Evolutionary conservation across 2,888 invertebrate genomes (phyloP).

Genomic region (Platerodrilus igneus): DNA sequence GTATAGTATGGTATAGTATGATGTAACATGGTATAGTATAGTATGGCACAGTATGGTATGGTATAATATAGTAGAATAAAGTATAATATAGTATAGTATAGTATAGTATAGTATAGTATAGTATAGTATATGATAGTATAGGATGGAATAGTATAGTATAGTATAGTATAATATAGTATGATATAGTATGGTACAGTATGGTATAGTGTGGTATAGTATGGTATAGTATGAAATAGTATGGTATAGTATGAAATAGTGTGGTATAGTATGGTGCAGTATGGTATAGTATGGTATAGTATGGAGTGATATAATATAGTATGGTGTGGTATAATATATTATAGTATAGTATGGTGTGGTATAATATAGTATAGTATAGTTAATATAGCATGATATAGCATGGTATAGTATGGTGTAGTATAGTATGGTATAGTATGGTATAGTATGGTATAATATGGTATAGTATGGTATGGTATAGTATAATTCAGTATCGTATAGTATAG

Average conservation of each 20-base stretch:
- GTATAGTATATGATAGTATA: constrained; percentile 4
- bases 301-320: constrained; percentile 9
- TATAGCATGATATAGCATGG: constrained; percentile 4
- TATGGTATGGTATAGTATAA: too few species aligned
- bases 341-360: constrained; percentile 9
- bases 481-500: too few species aligned
- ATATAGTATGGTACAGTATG: constrained; percentile 9
- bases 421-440: constrained; percentile 1
- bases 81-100: background rate
- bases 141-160: constrained; percentile 7
- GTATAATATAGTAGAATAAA: background rate
- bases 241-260: constrained; percentile 7
- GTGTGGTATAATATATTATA: constrained; percentile 8
- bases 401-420: constrained; percentile 3
- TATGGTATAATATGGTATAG: constrained; percentile 1
- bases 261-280: constrained; percentile 8
- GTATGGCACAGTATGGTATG: background rate
- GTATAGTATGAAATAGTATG: constrained; percentile 4
- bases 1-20: too few species aligned
- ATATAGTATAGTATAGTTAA: constrained; percentile 9
- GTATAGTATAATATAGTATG: constrained; percentile 6
- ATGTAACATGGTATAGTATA: background rate
- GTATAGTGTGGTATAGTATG: constrained; percentile 7
- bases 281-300: constrained; percentile 10
- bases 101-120: background rate